Evolutionary conservation across 2,113 vertebrate genomes (phyloP), one percentile per base, ranked within the genome.

Genomic region (Empidonax traillii): DNA sequence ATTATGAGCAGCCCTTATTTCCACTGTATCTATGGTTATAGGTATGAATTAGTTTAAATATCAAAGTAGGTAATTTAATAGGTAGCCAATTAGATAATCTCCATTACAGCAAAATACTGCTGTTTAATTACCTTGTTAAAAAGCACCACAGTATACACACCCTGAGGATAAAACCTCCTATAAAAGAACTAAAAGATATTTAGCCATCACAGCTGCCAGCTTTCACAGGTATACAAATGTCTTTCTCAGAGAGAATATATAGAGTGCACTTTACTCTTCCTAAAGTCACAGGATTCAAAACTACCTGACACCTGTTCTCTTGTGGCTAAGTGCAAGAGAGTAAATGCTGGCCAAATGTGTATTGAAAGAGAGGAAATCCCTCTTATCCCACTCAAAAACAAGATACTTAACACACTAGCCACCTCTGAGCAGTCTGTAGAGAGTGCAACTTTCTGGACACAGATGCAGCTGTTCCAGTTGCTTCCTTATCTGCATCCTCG

Each of bases 71-170:
- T 14, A 56, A 83, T 47, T 90, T 58, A 73, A 95, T n/a, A 86
- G 28, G 35, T 46, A 85, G 39, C n/a, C 90, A 94, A 65, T 89
- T 90, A 95, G 35, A 55, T 78, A 81, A 93, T 72, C 46, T 77
- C 67, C 22, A 44, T 74, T 78, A 81, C 4, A 90, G 55, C 33
- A 77, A 94, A 91, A 87, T 30, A 92, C 17, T 65, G 30, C 30
- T 80, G n/a, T 74, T 91, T 88, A 94, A 90, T 88, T 66, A 90
- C 59, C 49, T 90, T 55, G 44, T 74, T 69, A 80, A 90, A 87
- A 95, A 75, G 15, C 28, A 85, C 22, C 18, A 16, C 25, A 3
- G 1, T 53, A 39, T 69, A 73, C 49, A 75, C 20, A 88, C 5
- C 68, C 30, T 41, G 44, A 86, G 46, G 30, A 74, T 53, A 92